phyloP scores from a whole-genome alignment of 2,888 invertebrate species.

The Odontomyia ornata region DNA sequence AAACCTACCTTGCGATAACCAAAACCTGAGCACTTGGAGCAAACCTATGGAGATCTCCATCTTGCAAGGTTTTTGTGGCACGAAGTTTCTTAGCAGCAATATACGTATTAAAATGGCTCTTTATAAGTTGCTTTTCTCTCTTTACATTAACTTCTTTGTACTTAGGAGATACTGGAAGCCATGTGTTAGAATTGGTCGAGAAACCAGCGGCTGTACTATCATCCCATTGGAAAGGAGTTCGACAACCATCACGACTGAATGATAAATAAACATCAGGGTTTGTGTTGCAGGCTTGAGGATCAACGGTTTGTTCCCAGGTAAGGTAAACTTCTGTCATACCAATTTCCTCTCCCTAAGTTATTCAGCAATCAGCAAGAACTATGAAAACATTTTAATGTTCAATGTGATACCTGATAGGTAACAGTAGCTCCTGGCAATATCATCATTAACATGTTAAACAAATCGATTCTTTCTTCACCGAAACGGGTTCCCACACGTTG shows the following conservation, averaged over 20 bases:
- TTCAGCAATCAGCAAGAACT: too few species aligned
- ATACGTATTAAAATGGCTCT: constrained; percentile 71
- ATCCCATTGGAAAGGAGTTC: constrained; percentile 74
- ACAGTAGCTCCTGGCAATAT: constrained; percentile 72
- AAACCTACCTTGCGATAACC: constrained; percentile 58
- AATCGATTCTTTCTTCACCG: constrained; percentile 74
- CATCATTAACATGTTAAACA: constrained; percentile 78
- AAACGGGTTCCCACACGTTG: constrained; percentile 72
- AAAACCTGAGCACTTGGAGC: constrained; percentile 67
- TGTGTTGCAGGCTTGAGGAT: constrained; percentile 69
- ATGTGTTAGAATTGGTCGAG: constrained; percentile 57
- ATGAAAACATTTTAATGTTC: not conserved
- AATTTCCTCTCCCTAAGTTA: constrained; percentile 64
- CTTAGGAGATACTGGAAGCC: constrained; percentile 66
- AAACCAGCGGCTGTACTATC: constrained; percentile 61
- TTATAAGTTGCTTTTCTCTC: constrained; percentile 60
- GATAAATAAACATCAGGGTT: constrained; percentile 67
- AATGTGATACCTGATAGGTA: constrained; percentile 66
- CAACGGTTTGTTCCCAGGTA: constrained; percentile 70
- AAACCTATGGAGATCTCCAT: constrained; percentile 65
- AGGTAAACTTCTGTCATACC: constrained; percentile 65
- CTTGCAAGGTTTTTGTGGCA: constrained; percentile 51
- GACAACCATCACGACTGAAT: constrained; percentile 70
- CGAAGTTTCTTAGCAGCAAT: constrained; percentile 66
- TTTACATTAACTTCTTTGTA: constrained; percentile 70